Evolutionary conservation across 2,113 vertebrate genomes (phyloP).

Genomic region (Crotalus helleri): DNA sequence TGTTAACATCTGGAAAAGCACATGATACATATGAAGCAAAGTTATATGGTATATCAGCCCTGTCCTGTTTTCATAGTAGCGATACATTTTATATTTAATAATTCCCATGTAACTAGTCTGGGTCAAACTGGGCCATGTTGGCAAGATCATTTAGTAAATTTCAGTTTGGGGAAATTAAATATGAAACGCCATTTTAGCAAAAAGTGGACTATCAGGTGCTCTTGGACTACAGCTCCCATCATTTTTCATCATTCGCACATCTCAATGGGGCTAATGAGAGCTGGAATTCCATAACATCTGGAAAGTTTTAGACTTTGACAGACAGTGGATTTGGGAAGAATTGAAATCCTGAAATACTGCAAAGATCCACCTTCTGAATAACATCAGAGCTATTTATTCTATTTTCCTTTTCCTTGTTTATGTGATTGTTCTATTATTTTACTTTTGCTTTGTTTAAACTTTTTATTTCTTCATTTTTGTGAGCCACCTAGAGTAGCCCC

Average conservation of each 20-base stretch:
- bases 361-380: not conserved
- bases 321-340: not conserved
- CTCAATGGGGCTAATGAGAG: not conserved
- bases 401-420: not conserved
- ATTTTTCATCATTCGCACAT: not conserved
- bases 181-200: not conserved
- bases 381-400: not conserved
- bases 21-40: not conserved
- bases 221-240: not conserved
- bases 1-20: conserved; percentile 14
- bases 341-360: not conserved
- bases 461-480: not conserved
- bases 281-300: not conserved
- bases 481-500: not conserved
- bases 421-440: not conserved
- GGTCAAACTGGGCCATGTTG: not conserved
- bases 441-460: not conserved
- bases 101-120: not conserved
- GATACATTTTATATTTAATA: not conserved
- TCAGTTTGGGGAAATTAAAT: not conserved
- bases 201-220: not conserved
- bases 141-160: not conserved
- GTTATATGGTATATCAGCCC: not conserved
- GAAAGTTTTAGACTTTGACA: not conserved
- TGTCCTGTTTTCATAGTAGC: not conserved